Evolutionary conservation across 2,113 vertebrate species (phyloP).

Genomic region (Corythoichthys intestinalis): DNA sequence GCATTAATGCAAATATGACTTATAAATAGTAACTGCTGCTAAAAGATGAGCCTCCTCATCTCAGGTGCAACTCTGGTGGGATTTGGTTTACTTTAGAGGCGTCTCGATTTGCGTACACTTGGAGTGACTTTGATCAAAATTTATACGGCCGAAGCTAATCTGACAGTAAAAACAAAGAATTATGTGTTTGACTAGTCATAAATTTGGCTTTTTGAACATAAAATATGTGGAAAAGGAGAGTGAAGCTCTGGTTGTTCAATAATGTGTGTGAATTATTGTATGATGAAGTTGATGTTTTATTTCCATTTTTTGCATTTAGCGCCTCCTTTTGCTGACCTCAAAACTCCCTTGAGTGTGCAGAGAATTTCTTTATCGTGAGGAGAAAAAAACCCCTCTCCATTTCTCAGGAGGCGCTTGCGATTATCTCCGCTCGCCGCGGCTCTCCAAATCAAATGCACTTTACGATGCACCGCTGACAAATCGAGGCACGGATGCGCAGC

Average conservation of each 20-base stretch:
- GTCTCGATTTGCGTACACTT: constrained; percentile 4
- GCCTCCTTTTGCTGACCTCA: constrained; percentile 29
- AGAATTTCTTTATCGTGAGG: not conserved
- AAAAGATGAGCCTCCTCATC: constrained; percentile 33
- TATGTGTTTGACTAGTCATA: constrained; percentile 30
- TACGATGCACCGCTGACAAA: constrained; percentile 16
- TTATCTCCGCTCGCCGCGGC: constrained; percentile 20
- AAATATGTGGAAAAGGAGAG: constrained; percentile 31
- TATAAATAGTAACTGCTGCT: constrained; percentile 48
- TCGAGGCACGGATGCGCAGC: constrained; percentile 25
- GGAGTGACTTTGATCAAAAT: constrained; percentile 39
- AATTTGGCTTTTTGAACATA: constrained; percentile 30
- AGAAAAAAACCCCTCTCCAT: constrained; percentile 17
- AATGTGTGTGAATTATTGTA: constrained; percentile 55
- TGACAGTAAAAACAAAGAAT: constrained; percentile 29
- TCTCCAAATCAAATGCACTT: constrained; percentile 39
- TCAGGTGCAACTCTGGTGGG: constrained; percentile 26
- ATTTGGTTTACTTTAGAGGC: constrained; percentile 10
- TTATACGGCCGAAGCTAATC: constrained; percentile 18
- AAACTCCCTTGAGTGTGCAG: constrained; percentile 19
- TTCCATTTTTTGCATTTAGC: constrained; percentile 29
- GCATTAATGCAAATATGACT: constrained; percentile 51
- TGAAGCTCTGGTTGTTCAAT: constrained; percentile 34
- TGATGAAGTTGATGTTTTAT: constrained; percentile 47
- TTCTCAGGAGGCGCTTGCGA: constrained; percentile 27